Evolutionary conservation across 2,113 vertebrate genomes (phyloP), one percentile per base, ranked within the genome.

Genomic region (Caloenas nicobarica): DNA sequence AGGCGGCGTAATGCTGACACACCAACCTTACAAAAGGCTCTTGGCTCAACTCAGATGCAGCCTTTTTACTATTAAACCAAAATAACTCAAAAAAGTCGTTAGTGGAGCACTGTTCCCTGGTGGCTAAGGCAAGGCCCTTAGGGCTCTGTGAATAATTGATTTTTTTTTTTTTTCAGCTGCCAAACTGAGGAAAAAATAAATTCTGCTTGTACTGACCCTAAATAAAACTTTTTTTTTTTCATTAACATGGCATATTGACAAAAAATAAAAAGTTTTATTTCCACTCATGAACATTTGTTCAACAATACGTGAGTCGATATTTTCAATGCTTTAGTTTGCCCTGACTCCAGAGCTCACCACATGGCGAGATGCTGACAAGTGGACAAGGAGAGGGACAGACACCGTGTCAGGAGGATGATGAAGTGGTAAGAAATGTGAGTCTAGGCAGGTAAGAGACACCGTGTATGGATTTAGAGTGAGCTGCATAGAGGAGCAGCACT

Each of bases 131-230:
- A 50, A 62, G 58, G 62, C 95, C 91, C 89, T 69, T 36, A 89
- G 89, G 89, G 81, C 36, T 96, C 65, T 65, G 78, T 89, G 87
- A 95, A 94, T 96, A 93, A 97, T 89, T 95, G 81, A 96, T 92
- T 81, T 81, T 19, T 62, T 42, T 68, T n/a, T 50, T 58, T 65
- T 56, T 57, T 91, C 53, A 87, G 57, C 69, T 79, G 33, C 56
- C 42, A 81, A 53, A 87, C 29, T 31, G 29, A 85, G 23, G 38
- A 54, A 13, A 79, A 91, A 74, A 85, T 64, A 81, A 81, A 87
- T 92, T 91, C 76, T 87, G 73, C 73, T 89, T 79, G 48, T 83
- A 36, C 23, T 87, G 48, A 89, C 61, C 69, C 73, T 76, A 81
- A 88, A 74, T 64, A 78, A 92, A 90, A 72, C 15, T 57, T 69